Evolutionary conservation across 2,113 vertebrate species (phyloP).

Genomic region (Suncus etruscus): DNA sequence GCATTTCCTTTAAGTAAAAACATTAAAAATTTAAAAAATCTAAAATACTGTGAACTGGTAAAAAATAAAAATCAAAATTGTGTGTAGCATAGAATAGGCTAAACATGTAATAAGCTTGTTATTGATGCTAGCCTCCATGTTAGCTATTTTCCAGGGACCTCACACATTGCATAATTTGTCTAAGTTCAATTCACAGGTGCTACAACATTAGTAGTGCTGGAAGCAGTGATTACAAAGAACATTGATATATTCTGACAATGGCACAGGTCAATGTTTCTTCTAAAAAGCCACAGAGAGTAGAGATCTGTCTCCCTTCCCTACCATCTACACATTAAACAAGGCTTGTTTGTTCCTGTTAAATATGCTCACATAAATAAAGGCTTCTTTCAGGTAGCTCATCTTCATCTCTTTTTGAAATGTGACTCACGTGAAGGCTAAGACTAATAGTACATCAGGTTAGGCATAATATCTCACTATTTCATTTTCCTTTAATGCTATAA

Average conservation of each 20-base stretch:
- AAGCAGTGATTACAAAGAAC: conserved; percentile 47
- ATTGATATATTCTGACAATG: conserved; percentile 16
- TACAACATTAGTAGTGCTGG: not conserved
- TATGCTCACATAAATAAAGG: conserved; percentile 29
- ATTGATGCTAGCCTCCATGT: conserved; percentile 61
- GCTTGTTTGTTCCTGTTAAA: conserved; percentile 33
- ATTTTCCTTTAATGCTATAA: conserved; percentile 61
- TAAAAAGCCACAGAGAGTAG: not conserved
- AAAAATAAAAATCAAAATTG: not conserved
- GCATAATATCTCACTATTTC: conserved; percentile 63
- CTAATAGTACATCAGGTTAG: conserved; percentile 68
- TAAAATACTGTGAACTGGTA: too few relatives aligned
- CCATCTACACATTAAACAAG: not conserved
- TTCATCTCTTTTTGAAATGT: conserved; percentile 28
- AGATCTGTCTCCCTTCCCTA: not conserved
- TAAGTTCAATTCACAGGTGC: conserved; percentile 53
- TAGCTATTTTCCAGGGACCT: conserved; percentile 38
- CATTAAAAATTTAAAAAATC: too few relatives aligned
- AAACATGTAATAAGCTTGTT: conserved; percentile 55
- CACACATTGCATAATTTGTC: conserved; percentile 64
- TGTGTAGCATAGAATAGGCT: conserved; percentile 47
- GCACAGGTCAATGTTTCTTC: not conserved
- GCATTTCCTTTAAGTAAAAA: too few relatives aligned
- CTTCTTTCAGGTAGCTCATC: conserved; percentile 26
- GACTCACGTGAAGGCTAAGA: conserved; percentile 54